phyloP scores from a whole-genome alignment of 2,797 vertebrate species.

The Apogon hyalosoma region DNA sequence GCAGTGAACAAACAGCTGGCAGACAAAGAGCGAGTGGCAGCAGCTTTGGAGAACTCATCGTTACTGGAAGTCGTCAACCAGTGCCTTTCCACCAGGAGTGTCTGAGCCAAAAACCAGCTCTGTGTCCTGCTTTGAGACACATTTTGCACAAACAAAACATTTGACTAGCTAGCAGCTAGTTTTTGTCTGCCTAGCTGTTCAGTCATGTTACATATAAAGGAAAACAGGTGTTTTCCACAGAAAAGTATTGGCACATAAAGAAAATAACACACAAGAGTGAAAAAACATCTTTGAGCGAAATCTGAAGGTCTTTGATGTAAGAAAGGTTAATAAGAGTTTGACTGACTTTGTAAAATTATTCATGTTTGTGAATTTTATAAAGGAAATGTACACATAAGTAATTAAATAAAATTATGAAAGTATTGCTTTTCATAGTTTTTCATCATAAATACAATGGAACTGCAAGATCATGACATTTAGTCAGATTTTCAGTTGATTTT shows the following conservation, averaged over 20 bases:
- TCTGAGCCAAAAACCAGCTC: constrained; percentile 55
- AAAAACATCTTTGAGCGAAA: too few relatives aligned
- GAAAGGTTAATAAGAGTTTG: too few relatives aligned
- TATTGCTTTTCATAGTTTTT: background rate
- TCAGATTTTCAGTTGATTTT: background rate
- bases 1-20: constrained; percentile 98
- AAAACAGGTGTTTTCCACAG: too few relatives aligned
- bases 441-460: too few relatives aligned
- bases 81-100: constrained; percentile 86
- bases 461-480: background rate
- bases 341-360: background rate
- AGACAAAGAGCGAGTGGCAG: constrained; percentile 97
- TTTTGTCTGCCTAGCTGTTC: background rate
- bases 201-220: background rate
- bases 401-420: background rate
- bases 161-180: background rate
- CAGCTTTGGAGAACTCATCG: constrained; percentile 95
- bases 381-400: background rate
- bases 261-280: too few relatives aligned
- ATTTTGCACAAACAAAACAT: background rate
- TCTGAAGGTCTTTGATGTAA: too few relatives aligned
- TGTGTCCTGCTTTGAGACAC: background rate
- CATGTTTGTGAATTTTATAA: constrained; percentile 25
- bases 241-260: too few relatives aligned
- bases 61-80: constrained; percentile 98